These are phyloP conservation scores for Remorina albescens DNA, from an alignment of 2,797 vertebrate genomes.

Conservation along the genomic window DNA sequence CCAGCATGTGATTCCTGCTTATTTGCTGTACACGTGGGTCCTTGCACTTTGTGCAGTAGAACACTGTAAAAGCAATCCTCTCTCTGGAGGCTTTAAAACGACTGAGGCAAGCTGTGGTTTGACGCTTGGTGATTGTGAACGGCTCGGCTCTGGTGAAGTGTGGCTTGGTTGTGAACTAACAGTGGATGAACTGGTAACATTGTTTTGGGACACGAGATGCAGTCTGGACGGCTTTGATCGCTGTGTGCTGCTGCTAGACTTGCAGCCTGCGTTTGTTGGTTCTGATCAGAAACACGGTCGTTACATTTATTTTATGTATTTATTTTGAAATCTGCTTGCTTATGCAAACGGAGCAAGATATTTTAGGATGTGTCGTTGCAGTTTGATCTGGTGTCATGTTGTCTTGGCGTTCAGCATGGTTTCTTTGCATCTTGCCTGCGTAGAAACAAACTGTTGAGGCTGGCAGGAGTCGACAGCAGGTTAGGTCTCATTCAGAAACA, in stretches of 20 bases:
- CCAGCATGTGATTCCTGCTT: slow-evolving; percentile 70
- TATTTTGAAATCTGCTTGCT: slow-evolving; percentile 46
- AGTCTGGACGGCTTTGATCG: slow-evolving; percentile 35
- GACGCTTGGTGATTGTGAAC: slow-evolving; percentile 52
- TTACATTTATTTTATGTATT: neutral
- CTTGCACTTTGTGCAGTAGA: slow-evolving; percentile 18
- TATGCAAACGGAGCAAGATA: slow-evolving; percentile 22
- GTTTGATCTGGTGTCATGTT: slow-evolving; percentile 42
- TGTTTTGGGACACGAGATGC: slow-evolving; percentile 26
- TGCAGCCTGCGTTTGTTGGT: slow-evolving; percentile 34
- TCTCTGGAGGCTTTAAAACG: neutral
- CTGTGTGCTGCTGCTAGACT: slow-evolving; percentile 29
- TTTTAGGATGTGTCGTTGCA: slow-evolving; percentile 21
- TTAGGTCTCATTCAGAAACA: slow-evolving; percentile 20
- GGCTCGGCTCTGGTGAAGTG: slow-evolving; percentile 51
- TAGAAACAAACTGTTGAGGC: slow-evolving; percentile 36
- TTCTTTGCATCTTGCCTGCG: slow-evolving; percentile 62
- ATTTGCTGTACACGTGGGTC: slow-evolving; percentile 45
- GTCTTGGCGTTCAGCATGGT: slow-evolving; percentile 65
- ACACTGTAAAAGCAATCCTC: slow-evolving; percentile 4
- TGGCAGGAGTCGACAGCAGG: slow-evolving; percentile 39
- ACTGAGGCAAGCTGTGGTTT: slow-evolving; percentile 29
- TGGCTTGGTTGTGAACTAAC: slow-evolving; percentile 68
- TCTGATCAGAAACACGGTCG: slow-evolving; percentile 22
- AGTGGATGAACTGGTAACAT: slow-evolving; percentile 31